Evolutionary conservation across 1,140 invertebrate species (phyloP), one percentile per base, ranked within the genome.

Genomic region (Listronotus bonariensis): DNA sequence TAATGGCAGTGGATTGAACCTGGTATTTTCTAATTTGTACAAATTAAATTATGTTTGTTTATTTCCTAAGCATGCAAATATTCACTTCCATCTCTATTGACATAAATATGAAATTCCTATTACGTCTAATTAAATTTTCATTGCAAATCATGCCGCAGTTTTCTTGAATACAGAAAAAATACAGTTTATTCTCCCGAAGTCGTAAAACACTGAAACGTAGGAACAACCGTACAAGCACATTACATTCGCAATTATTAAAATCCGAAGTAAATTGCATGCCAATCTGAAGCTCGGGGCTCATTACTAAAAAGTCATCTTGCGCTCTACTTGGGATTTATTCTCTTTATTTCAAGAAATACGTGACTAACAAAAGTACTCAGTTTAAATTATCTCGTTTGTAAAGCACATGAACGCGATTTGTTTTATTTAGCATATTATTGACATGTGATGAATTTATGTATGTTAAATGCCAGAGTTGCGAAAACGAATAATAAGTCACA

Each of bases 301-400:
- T 62, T 62, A 62, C 59, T 62, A 62, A 62, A 62, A 62, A 62
- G 59, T 62, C 59, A 62, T 62, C 59, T 43, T 26, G 51, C 49
- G 49, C 59, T 62, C 59, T 62, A 54, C 59, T 54, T 54, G 26
- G 49, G 51, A 62, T 62, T 62, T 62, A 62, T 62, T 54, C 51
- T 62, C 59, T 62, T 62, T 54, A 62, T 62, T 62, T 54, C 59
- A 26, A 46, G 49, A 34, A 62, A 62, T 62, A 62, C 59, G 59
- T 62, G 59, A 62, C 59, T 54, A 54, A 62, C 59, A 53, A 53
- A 62, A 62, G 49, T 62, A 49, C 59, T 43, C 40, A 26, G 41
- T 54, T 46, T 54, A 54, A 54, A 62, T 62, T 62, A 62, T 54
- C 59, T 62, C 51, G 51, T 62, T 62, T 45, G 51, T 31, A 46